Conservation (phyloP, 2,797 vertebrate genomes). For the Cottoperca gobio region DNA sequence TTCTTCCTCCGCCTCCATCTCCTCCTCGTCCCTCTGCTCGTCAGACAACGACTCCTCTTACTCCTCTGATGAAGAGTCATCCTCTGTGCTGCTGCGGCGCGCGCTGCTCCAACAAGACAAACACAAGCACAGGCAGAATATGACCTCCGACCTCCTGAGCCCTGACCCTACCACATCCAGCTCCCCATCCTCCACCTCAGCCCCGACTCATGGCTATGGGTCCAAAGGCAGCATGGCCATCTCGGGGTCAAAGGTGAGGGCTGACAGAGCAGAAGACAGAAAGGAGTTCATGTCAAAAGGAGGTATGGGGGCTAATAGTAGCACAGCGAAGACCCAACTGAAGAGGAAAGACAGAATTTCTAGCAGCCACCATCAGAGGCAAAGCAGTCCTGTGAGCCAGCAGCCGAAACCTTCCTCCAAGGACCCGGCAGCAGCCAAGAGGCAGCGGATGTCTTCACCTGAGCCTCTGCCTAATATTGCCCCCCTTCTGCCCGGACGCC, state of each 20-base stretch:
- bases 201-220: conserved; percentile 83
- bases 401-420: conserved; percentile 87
- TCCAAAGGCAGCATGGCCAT: conserved; percentile 85
- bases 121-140: conserved; percentile 75
- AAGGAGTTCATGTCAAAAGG: conserved; percentile 74
- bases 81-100: conserved; percentile 91
- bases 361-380: conserved; percentile 61
- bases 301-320: conserved; percentile 55
- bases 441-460: conserved; percentile 93
- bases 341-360: conserved; percentile 89
- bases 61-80: conserved; percentile 95
- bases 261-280: conserved; percentile 69
- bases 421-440: conserved; percentile 87
- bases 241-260: conserved; percentile 82
- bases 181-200: conserved; percentile 81
- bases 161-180: conserved; percentile 60
- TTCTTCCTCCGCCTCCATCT: conserved; percentile 93
- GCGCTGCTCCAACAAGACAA: conserved; percentile 90
- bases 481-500: conserved; percentile 91
- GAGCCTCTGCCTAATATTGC: conserved; percentile 91
- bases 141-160: conserved; percentile 61
- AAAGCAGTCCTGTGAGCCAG: conserved; percentile 66
- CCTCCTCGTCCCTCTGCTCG: conserved; percentile 96
- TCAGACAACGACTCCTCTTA: conserved; percentile 98
- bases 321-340: conserved; percentile 73